These are phyloP conservation scores for Macrotrachela quadricornifera DNA, from an alignment of 1,140 invertebrate species.

Conservation along the genomic window DNA sequence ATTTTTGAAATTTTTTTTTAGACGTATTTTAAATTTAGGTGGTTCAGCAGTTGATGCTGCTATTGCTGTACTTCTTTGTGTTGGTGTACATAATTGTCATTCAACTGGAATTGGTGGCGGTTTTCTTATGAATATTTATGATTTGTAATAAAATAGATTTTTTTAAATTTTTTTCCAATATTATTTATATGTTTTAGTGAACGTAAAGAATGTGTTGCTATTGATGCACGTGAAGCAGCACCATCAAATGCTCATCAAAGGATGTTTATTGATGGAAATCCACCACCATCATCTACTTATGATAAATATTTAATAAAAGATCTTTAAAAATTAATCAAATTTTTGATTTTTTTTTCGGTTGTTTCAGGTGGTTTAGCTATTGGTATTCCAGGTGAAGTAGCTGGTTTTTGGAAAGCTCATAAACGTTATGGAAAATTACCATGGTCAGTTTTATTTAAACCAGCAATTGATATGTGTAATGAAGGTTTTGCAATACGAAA, in stretches of 20 bases:
- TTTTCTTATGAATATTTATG: slow-evolving; percentile 58
- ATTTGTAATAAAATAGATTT: slow-evolving; percentile 19
- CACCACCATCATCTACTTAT: too few species aligned
- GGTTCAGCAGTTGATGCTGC: slow-evolving; percentile 68
- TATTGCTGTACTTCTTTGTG: slow-evolving; percentile 58
- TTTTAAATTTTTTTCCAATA: too few species aligned
- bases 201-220: background rate
- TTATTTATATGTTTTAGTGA: too few species aligned
- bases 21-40: slow-evolving; percentile 46
- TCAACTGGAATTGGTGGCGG: slow-evolving; percentile 70
- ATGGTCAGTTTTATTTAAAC: slow-evolving; percentile 58
- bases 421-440: slow-evolving; percentile 44
- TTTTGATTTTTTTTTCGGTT: too few species aligned
- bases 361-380: slow-evolving; percentile 46
- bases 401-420: slow-evolving; percentile 61
- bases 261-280: background rate
- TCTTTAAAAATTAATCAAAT: too few species aligned
- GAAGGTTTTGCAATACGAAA: slow-evolving; percentile 17
- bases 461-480: slow-evolving; percentile 34
- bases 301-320: too few species aligned
- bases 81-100: slow-evolving; percentile 57
- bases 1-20: slow-evolving; percentile 25
- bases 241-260: background rate
- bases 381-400: slow-evolving; percentile 70
- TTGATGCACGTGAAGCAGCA: background rate